phyloP scores from a whole-genome alignment of 2,797 vertebrate genomes.

The Micropoecilia bifurca region DNA sequence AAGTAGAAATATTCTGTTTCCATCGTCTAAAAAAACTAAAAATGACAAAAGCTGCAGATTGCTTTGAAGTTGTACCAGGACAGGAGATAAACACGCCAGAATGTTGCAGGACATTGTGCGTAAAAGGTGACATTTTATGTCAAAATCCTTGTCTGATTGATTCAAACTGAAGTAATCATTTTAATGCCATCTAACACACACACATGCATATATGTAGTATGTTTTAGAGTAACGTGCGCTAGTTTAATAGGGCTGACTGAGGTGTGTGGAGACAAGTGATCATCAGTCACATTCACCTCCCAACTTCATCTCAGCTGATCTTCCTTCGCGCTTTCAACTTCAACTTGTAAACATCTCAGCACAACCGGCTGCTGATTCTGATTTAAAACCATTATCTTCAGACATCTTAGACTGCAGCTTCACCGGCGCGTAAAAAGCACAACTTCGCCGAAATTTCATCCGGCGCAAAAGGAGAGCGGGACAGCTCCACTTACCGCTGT shows the following conservation, averaged over 20 bases:
- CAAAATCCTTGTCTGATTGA: not conserved
- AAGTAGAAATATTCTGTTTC: not conserved
- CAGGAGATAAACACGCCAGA: conserved; percentile 28
- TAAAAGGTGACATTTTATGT: conserved; percentile 35
- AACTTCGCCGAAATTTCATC: conserved; percentile 31
- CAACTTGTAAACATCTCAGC: not conserved
- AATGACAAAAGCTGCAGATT: not conserved
- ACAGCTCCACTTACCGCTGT: conserved; percentile 78
- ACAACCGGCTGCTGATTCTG: not conserved
- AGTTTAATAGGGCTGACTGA: not conserved
- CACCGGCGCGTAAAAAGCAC: conserved; percentile 27
- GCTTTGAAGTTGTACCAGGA: not conserved
- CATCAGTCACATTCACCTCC: not conserved
- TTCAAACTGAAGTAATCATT: not conserved
- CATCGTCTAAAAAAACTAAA: not conserved
- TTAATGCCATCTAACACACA: not conserved
- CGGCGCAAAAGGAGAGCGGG: not conserved
- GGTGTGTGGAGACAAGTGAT: not conserved
- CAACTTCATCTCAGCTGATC: not conserved
- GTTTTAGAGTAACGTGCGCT: not conserved
- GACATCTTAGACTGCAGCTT: not conserved
- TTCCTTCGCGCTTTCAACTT: not conserved
- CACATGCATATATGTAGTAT: not conserved
- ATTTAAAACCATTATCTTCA: not conserved
- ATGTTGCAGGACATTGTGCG: conserved; percentile 19